Evolutionary conservation across 2,113 vertebrate genomes (phyloP), one percentile per base, ranked within the genome.

Genomic region (Gila orcuttii): DNA sequence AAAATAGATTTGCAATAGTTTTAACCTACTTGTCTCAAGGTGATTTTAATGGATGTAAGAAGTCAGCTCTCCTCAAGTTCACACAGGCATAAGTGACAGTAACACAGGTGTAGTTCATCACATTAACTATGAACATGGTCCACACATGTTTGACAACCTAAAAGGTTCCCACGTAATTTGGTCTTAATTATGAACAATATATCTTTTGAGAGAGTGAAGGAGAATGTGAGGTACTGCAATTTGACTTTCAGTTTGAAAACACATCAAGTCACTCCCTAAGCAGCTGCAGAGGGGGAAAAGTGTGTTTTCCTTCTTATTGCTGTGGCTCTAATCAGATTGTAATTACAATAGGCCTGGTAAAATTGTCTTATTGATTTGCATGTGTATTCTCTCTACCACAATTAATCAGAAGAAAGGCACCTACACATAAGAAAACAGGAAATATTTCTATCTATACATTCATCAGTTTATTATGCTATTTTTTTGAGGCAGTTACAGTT

Each of bases 321-420:
- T 17, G 4, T 13, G 5, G n/a, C 42, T 74, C 11, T 47, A 47
- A 39, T 12, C 71, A 74, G 39, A 25, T 12, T 47, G 71, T 47
- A 74, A 74, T 74, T 25, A 47, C 42, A 74, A 47, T 74, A 74
- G 47, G 23, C 6, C 71, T 47, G 12, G 0, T 42, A 17, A 74
- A 74, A 74, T 74, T 17, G 71, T 74, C n/a, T 74, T 47, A 74
- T 47, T 28, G 71, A 74, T 74, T 74, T 74, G 39, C 23, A 74
- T 25, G 12, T 12, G 42, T 6, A 74, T 45, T 74, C 6, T 47
- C 42, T 74, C 6, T 8, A n/a, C 47, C 8, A 42, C 23, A 9
- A 47, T 47, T 23, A 45, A 2, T 47, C 71, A 45, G 5, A 73
- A 45, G 11, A 3, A 42, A 47, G 39, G 21, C 4, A 71, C 21